Evolutionary conservation across 1,140 invertebrate genomes (phyloP).

Genomic region (Sitodiplosis mosellana): DNA sequence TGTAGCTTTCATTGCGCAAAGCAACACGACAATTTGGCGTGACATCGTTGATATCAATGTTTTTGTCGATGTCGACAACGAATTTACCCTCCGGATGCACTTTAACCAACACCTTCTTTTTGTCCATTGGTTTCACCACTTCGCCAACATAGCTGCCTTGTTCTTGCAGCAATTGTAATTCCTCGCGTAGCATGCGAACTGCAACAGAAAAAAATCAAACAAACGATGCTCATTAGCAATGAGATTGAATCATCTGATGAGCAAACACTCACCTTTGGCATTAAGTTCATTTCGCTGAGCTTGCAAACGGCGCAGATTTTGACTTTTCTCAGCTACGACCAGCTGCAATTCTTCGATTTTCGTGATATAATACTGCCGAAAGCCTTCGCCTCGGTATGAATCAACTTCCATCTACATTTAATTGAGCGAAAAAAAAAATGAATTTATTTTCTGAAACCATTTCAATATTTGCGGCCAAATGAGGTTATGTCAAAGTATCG

Average conservation of each 20-base stretch:
- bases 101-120: slow-evolving; percentile 99
- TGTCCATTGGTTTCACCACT: slow-evolving; percentile 99
- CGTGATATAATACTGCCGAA: slow-evolving; percentile 85
- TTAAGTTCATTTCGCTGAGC: slow-evolving; percentile 99
- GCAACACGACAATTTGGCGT: slow-evolving; percentile 96
- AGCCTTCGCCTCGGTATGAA: slow-evolving; percentile 63
- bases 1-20: slow-evolving; percentile 95
- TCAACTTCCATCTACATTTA: slow-evolving; percentile 71
- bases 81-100: slow-evolving; percentile 99
- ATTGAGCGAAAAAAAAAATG: background rate
- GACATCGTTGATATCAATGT: slow-evolving; percentile 96
- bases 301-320: slow-evolving; percentile 91
- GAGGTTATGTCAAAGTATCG: no score
- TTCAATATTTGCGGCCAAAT: background rate
- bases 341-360: slow-evolving; percentile 95
- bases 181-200: slow-evolving; percentile 96
- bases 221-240: slow-evolving; percentile 3
- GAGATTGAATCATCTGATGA: background rate
- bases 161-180: slow-evolving; percentile 93
- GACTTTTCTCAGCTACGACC: slow-evolving; percentile 90
- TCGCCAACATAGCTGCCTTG: slow-evolving; percentile 99
- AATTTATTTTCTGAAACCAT: no score
- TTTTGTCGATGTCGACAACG: slow-evolving; percentile 98
- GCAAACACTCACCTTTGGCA: slow-evolving; percentile 67
- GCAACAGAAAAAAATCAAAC: no score